Percentiles rank a stretch among this genome's conserved stretches.
These are phyloP conservation scores for Byasa hedistus DNA, from an alignment of 2,888 invertebrate species.

Conservation along the genomic window DNA sequence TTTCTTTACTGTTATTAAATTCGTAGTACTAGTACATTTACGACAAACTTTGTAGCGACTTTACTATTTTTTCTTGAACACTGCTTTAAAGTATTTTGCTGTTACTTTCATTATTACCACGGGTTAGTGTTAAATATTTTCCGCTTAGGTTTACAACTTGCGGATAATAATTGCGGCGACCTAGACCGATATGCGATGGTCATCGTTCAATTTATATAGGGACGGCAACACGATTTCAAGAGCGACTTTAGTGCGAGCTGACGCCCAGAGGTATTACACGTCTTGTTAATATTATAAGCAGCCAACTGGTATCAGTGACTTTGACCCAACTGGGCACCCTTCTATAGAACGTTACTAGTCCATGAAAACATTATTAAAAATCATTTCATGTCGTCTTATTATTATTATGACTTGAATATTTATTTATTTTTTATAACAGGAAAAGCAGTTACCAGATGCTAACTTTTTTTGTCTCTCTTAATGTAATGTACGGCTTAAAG, in stretches of 20 bases:
- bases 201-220: constrained; percentile 61
- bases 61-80: no score
- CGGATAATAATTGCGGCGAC: constrained; percentile 37
- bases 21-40: no score
- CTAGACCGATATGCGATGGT: constrained; percentile 65
- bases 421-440: no score
- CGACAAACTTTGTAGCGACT: no score
- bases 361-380: constrained; percentile 1
- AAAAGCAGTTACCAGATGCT: no score
- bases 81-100: no score
- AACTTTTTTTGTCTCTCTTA: no score
- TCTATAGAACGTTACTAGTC: constrained; percentile 6
- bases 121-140: neutral
- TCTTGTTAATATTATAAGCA: constrained; percentile 10
- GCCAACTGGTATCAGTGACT: constrained; percentile 18
- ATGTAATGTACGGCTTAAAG: no score
- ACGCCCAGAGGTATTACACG: constrained; percentile 27
- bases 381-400: no score
- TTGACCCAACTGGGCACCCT: constrained; percentile 25
- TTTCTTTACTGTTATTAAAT: no score
- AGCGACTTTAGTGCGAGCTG: constrained; percentile 43
- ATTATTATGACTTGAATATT: no score
- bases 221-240: constrained; percentile 56
- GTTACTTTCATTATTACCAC: no score
- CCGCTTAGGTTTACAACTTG: constrained; percentile 32